Percentiles rank a stretch among this genome's conserved stretches.
Conservation (phyloP, 2,888 invertebrate species). For the Eurois occulta region DNA sequence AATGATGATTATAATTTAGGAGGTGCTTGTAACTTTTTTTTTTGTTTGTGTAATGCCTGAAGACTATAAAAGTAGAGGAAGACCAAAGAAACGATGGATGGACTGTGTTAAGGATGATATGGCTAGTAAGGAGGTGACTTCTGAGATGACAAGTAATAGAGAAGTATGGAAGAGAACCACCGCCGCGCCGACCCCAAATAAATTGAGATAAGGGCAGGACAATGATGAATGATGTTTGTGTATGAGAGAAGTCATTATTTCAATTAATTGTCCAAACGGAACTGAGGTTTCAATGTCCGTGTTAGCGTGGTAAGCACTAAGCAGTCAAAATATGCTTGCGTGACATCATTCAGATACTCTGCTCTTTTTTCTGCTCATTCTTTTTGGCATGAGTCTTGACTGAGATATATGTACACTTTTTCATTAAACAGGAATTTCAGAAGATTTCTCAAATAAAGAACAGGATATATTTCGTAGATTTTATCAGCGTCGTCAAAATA, state of each 20-base stretch:
- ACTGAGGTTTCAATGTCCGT: neutral
- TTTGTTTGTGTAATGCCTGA: neutral
- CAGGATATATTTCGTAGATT: neutral
- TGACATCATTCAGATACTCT: neutral
- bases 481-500: slow-evolving; percentile 1
- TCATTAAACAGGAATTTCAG: neutral
- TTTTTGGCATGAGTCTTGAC: neutral
- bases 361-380: neutral
- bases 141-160: too few relatives aligned
- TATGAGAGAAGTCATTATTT: neutral
- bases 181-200: too few relatives aligned
- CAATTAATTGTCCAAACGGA: neutral
- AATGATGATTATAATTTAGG: slow-evolving; percentile 27
- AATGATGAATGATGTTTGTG: too few relatives aligned
- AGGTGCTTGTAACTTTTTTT: neutral
- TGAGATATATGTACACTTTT: neutral
- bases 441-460: neutral
- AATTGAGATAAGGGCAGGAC: too few relatives aligned
- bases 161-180: too few relatives aligned
- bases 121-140: too few relatives aligned
- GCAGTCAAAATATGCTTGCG: neutral
- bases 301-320: neutral
- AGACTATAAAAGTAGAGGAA: too few relatives aligned
- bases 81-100: too few relatives aligned
- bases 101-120: too few relatives aligned